Evolutionary conservation across 1,140 invertebrate species (phyloP).

Genomic region (Trinorchestia longiramus): DNA sequence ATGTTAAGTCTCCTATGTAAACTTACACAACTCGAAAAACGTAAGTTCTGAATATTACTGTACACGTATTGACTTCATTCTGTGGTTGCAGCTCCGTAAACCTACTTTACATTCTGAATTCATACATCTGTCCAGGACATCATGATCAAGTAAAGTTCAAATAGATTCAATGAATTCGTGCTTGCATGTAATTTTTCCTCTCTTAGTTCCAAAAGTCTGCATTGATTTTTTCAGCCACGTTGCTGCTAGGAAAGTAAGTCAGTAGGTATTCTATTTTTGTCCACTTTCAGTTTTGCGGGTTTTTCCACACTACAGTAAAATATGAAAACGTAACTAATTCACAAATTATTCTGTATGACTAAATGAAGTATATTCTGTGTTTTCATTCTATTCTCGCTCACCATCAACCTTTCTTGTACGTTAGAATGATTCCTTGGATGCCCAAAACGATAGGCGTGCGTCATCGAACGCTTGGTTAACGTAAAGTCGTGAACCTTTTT

Average conservation of each 20-base stretch:
- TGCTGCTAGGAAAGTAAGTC: too few species aligned
- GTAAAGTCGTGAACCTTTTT: background rate
- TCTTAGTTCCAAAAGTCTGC: background rate
- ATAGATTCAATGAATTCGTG: background rate
- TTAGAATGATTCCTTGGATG: background rate
- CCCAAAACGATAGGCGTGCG: background rate
- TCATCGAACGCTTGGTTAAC: background rate
- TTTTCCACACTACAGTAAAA: background rate
- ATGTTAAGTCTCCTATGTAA: too few species aligned
- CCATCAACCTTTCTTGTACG: background rate
- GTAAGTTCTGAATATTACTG: too few species aligned
- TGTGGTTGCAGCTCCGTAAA: background rate
- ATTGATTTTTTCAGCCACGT: too few species aligned
- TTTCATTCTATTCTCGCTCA: background rate
- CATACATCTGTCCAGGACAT: background rate
- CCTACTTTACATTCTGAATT: background rate
- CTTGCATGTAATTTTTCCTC: background rate
- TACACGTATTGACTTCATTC: too few species aligned
- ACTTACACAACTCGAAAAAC: too few species aligned
- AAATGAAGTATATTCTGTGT: background rate
- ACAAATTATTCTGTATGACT: background rate
- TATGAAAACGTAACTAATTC: background rate
- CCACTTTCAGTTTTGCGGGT: background rate
- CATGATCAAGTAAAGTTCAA: background rate
- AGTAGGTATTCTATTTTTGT: background rate